A percentile compares a stretch with the other conserved stretches of the same genome.
Evolutionary conservation across 2,888 invertebrate genomes (phyloP).

Genomic region (Drosophila eohydei): DNA sequence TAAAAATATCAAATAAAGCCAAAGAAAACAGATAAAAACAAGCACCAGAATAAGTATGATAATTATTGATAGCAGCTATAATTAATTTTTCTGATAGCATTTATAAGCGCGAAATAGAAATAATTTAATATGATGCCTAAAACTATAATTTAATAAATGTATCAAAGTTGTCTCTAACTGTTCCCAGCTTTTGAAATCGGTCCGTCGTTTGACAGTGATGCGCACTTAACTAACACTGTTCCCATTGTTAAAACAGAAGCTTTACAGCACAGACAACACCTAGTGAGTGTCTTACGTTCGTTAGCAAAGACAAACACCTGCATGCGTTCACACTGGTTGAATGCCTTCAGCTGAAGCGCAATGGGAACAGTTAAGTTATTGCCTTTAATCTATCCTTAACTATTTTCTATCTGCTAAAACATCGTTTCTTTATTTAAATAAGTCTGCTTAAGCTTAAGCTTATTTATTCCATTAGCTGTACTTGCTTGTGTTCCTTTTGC

Average conservation of each 20-base stretch:
- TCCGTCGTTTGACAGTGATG: not conserved
- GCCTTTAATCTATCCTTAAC: too few species aligned
- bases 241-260: not conserved
- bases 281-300: not conserved
- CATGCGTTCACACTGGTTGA: too few species aligned
- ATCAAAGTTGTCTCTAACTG: not conserved
- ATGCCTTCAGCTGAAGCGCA: too few species aligned
- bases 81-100: not conserved
- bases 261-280: not conserved
- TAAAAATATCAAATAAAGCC: conserved; percentile 47
- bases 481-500: not conserved
- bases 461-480: too few species aligned
- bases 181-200: not conserved
- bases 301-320: not conserved
- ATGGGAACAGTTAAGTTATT: too few species aligned
- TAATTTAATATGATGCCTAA: not conserved
- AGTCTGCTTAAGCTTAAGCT: too few species aligned
- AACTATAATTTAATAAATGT: not conserved
- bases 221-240: not conserved
- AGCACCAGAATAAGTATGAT: not conserved
- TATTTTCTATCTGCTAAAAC: too few species aligned
- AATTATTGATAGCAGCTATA: not conserved
- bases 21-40: conserved; percentile 51
- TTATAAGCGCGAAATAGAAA: not conserved
- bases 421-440: too few species aligned